These are phyloP conservation scores for Trachops cirrhosus DNA, from an alignment of 2,797 vertebrate species.

Conservation along the genomic window DNA sequence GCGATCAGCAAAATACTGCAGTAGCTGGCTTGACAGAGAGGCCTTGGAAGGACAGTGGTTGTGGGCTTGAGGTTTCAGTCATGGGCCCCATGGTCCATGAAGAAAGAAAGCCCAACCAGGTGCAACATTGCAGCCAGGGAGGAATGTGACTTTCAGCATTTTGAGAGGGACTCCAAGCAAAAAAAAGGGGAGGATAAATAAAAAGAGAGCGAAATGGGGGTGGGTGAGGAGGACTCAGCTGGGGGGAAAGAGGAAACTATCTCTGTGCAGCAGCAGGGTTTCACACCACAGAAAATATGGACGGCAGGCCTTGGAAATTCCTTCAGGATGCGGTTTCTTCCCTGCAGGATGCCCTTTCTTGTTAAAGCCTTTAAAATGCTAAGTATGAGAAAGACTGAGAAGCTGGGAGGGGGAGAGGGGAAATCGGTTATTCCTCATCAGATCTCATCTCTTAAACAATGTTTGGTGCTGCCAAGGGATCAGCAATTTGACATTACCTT, in stretches of 20 bases:
- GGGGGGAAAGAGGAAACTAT: background rate
- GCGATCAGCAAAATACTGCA: background rate
- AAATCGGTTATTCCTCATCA: background rate
- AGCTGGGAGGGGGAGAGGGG: background rate
- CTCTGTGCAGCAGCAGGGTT: background rate
- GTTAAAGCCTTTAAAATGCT: constrained; percentile 21
- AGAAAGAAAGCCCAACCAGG: background rate
- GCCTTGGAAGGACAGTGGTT: background rate
- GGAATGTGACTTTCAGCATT: background rate
- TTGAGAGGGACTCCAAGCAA: background rate
- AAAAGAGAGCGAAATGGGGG: background rate
- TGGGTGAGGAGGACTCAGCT: background rate
- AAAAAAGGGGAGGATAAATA: background rate
- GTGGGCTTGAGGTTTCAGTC: background rate
- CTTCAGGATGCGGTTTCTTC: background rate
- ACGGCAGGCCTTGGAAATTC: background rate
- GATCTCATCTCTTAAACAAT: constrained; percentile 60
- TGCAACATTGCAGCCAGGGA: background rate
- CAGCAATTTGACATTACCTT: constrained; percentile 45
- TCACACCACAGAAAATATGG: background rate
- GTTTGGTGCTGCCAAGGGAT: background rate
- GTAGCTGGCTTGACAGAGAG: background rate
- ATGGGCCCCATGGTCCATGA: background rate
- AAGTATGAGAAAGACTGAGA: background rate
- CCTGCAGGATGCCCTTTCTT: constrained; percentile 22